These are phyloP conservation scores for Microchirus variegatus DNA, from an alignment of 2,797 vertebrate species.

Conservation along the genomic window DNA sequence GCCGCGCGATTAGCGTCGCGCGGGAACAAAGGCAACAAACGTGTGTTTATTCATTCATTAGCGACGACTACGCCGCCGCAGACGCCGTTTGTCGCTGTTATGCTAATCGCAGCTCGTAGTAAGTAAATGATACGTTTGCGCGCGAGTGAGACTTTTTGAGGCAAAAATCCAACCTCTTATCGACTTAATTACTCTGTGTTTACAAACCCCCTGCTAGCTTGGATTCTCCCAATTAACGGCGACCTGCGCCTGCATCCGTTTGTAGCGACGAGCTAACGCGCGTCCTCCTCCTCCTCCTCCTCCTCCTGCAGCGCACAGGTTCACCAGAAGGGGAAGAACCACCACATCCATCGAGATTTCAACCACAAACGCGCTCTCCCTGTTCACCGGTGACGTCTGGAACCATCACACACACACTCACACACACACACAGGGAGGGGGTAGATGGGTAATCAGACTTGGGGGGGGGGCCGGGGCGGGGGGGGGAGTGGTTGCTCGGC, in stretches of 20 bases:
- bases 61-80: no score
- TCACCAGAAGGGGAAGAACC: slow-evolving; percentile 64
- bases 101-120: slow-evolving; percentile 53
- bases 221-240: slow-evolving; percentile 73
- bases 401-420: slow-evolving; percentile 82
- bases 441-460: slow-evolving; percentile 90
- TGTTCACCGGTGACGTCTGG: slow-evolving; percentile 51
- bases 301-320: slow-evolving; percentile 68
- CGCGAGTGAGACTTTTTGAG: slow-evolving; percentile 59
- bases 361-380: slow-evolving; percentile 38
- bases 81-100: slow-evolving; percentile 52
- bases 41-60: slow-evolving; percentile 64
- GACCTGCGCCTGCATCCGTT: no score
- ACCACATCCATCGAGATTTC: no score
- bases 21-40: slow-evolving; percentile 52
- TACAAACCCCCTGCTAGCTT: slow-evolving; percentile 51
- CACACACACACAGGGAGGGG: slow-evolving; percentile 79
- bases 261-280: no score
- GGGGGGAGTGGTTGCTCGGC: no score
- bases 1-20: slow-evolving; percentile 47
- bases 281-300: no score
- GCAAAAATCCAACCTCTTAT: slow-evolving; percentile 69
- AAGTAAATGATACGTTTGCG: slow-evolving; percentile 58
- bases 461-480: no score
- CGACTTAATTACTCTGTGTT: slow-evolving; percentile 71